These are phyloP conservation scores for Saccostrea cuccullata DNA, from an alignment of 1,140 invertebrate species.

Conservation along the genomic window DNA sequence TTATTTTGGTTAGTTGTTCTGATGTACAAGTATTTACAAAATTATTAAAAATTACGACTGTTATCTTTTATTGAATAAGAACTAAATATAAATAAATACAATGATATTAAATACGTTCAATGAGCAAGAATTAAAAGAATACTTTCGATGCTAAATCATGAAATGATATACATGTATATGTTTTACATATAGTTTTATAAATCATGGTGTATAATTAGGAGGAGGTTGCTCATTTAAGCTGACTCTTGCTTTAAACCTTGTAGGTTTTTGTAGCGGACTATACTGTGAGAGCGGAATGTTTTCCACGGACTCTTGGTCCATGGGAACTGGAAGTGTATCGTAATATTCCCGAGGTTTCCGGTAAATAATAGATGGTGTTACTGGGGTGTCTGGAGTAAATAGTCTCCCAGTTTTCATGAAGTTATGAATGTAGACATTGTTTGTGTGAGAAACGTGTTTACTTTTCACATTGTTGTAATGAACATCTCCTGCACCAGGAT, in stretches of 20 bases:
- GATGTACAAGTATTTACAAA: too few relatives aligned
- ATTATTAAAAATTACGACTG: too few relatives aligned
- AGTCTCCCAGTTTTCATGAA: slow-evolving; percentile 19
- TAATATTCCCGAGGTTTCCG: slow-evolving; percentile 8
- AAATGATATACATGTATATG: too few relatives aligned
- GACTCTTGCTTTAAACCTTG: background rate
- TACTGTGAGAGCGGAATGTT: background rate
- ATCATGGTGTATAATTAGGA: background rate
- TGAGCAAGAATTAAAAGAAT: too few relatives aligned
- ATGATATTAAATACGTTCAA: too few relatives aligned
- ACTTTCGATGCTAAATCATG: too few relatives aligned
- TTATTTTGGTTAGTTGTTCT: too few relatives aligned
- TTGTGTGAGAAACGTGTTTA: slow-evolving; percentile 1
- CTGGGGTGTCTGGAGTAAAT: background rate
- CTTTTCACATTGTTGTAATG: background rate
- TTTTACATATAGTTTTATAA: background rate
- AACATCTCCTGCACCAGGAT: background rate
- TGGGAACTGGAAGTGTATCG: background rate
- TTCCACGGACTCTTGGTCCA: background rate
- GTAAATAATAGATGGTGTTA: background rate
- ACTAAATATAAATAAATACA: too few relatives aligned
- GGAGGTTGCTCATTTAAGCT: background rate
- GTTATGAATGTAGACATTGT: slow-evolving; percentile 31
- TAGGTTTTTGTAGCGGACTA: background rate
- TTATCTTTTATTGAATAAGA: too few relatives aligned